Percentiles rank a stretch among this genome's conserved stretches.
Evolutionary conservation across 2,797 vertebrate species (phyloP).

Genomic region (Anguilla obscura): DNA sequence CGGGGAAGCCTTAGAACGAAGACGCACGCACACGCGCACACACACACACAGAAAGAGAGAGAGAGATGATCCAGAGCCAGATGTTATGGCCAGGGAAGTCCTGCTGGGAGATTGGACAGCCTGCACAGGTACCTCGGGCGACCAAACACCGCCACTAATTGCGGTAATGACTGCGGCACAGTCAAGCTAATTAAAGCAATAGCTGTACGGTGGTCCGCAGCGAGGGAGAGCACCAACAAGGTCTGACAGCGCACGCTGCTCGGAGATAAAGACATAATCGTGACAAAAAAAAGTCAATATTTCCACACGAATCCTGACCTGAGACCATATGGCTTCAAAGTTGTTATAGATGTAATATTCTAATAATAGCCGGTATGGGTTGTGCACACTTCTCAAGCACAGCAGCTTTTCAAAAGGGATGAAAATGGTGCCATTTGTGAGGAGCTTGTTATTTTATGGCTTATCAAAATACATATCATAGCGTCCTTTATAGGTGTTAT

Average conservation of each 20-base stretch:
- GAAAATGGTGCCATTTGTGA: background rate
- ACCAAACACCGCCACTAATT: conserved; percentile 25
- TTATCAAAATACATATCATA: background rate
- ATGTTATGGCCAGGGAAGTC: conserved; percentile 30
- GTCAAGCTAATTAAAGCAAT: conserved; percentile 39
- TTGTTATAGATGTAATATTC: conserved; percentile 8
- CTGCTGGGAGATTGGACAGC: background rate
- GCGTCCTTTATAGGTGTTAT: background rate
- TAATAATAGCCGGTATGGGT: background rate
- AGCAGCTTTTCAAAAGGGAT: background rate
- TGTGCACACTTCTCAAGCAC: background rate
- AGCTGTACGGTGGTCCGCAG: conserved; percentile 12
- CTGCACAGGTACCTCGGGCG: conserved; percentile 30
- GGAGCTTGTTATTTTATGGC: background rate
- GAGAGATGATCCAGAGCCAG: conserved; percentile 26
- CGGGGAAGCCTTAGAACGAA: background rate
- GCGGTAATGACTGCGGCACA: conserved; percentile 18
- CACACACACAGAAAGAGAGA: background rate
- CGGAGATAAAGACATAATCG: conserved; percentile 25
- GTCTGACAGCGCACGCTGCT: conserved; percentile 36
- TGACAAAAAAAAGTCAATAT: conserved; percentile 34
- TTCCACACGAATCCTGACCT: conserved; percentile 18
- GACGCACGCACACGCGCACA: background rate
- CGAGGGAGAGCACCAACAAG: conserved; percentile 14
- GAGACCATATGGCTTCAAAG: conserved; percentile 29